Evolutionary conservation across 1,140 invertebrate species (phyloP).

Genomic region (Aphelinus certus): DNA sequence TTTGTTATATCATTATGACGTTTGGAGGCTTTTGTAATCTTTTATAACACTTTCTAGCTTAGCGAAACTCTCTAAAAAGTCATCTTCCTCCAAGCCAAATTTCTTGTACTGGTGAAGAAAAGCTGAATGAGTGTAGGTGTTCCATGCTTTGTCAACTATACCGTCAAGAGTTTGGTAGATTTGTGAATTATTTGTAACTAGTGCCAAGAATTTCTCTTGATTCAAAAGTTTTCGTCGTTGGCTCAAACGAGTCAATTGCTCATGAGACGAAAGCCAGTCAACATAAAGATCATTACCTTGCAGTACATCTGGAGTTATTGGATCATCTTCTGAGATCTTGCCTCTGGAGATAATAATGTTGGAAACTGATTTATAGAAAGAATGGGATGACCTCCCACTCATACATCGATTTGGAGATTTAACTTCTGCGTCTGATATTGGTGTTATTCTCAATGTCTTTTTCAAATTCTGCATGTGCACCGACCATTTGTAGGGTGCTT

Average conservation of each 20-base stretch:
- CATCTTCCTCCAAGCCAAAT: slow-evolving; percentile 63
- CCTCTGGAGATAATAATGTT: slow-evolving; percentile 63
- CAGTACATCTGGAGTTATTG: slow-evolving; percentile 47
- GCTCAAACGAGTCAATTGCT: slow-evolving; percentile 59
- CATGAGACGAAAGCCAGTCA: slow-evolving; percentile 57
- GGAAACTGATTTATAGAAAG: slow-evolving; percentile 54
- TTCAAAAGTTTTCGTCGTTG: slow-evolving; percentile 58
- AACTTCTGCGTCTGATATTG: slow-evolving; percentile 47
- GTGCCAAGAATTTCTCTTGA: slow-evolving; percentile 62
- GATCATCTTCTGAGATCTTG: slow-evolving; percentile 41
- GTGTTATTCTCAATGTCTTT: slow-evolving; percentile 51
- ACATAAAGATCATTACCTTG: slow-evolving; percentile 57
- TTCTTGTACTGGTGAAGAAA: slow-evolving; percentile 68
- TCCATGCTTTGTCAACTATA: slow-evolving; percentile 64
- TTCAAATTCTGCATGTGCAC: slow-evolving; percentile 54
- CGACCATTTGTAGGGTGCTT: slow-evolving; percentile 55
- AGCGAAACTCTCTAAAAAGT: slow-evolving; percentile 65
- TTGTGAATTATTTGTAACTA: slow-evolving; percentile 64
- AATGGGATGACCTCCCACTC: slow-evolving; percentile 37
- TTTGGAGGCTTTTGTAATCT: slow-evolving; percentile 54
- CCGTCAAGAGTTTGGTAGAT: slow-evolving; percentile 56
- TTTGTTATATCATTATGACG: background rate
- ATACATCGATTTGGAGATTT: slow-evolving; percentile 41
- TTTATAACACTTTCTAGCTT: slow-evolving; percentile 64
- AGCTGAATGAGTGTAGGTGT: slow-evolving; percentile 63